These are phyloP conservation scores for Hassar affinis DNA, from an alignment of 2,113 vertebrate species.

Conservation along the genomic window DNA sequence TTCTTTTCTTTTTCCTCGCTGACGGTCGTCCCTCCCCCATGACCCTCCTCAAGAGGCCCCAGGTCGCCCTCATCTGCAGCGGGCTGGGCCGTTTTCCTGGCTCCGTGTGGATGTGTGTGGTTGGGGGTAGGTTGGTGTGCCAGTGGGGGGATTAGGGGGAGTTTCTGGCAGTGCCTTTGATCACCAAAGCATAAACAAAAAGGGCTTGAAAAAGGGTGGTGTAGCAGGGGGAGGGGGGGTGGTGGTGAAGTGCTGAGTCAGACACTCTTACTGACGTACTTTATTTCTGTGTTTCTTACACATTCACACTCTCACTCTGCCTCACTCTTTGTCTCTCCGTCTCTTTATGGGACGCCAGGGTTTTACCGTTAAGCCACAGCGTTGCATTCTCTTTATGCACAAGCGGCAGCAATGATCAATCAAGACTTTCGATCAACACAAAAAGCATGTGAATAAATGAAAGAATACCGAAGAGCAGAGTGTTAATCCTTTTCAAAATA, in stretches of 20 bases:
- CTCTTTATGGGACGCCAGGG: slow-evolving; percentile 58
- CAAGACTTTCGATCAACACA: background rate
- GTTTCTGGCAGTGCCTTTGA: slow-evolving; percentile 85
- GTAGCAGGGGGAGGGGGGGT: slow-evolving; percentile 71
- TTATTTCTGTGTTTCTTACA: slow-evolving; percentile 29
- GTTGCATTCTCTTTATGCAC: slow-evolving; percentile 54
- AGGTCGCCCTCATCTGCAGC: slow-evolving; percentile 58
- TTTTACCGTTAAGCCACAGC: slow-evolving; percentile 54
- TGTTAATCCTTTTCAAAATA: background rate
- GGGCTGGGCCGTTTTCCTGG: slow-evolving; percentile 75
- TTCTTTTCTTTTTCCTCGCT: slow-evolving; percentile 48
- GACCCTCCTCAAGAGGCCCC: slow-evolving; percentile 79
- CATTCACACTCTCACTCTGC: background rate
- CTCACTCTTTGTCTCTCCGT: background rate
- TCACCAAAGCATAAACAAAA: slow-evolving; percentile 89
- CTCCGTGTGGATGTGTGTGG: slow-evolving; percentile 60
- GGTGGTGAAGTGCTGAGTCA: slow-evolving; percentile 78
- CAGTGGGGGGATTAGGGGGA: slow-evolving; percentile 62
- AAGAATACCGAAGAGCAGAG: background rate
- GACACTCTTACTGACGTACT: slow-evolving; percentile 51
- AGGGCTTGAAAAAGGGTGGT: slow-evolving; percentile 81
- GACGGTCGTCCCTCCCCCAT: slow-evolving; percentile 62
- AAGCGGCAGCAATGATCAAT: background rate
- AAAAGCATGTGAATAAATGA: background rate
- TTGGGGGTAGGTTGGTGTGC: slow-evolving; percentile 67